phyloP scores from a whole-genome alignment of 2,888 invertebrate species.

The Heliconius ethilla region DNA sequence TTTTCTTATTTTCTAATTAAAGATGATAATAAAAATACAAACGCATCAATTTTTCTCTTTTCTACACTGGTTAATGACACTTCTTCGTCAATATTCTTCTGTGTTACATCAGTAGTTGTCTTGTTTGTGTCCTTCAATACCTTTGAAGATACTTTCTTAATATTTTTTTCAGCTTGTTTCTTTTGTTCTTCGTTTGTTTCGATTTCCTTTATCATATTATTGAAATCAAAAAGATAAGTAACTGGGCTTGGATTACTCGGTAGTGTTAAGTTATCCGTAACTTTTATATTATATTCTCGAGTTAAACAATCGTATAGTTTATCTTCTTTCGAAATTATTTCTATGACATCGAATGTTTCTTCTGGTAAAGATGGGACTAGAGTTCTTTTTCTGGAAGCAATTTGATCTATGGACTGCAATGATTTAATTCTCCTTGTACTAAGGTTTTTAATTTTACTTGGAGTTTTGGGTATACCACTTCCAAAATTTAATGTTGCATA shows the following conservation, averaged over 20 bases:
- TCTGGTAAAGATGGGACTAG: slow-evolving; percentile 40
- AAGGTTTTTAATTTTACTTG: slow-evolving; percentile 52
- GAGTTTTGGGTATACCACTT: slow-evolving; percentile 43
- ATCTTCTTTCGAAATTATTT: slow-evolving; percentile 51
- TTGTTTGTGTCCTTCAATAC: slow-evolving; percentile 55
- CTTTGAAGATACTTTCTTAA: slow-evolving; percentile 54
- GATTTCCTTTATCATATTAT: slow-evolving; percentile 58
- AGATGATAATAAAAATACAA: slow-evolving; percentile 39
- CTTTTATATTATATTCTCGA: slow-evolving; percentile 54
- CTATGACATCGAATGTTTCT: slow-evolving; percentile 45
- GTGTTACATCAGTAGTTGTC: slow-evolving; percentile 57
- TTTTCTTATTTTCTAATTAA: too few relatives aligned
- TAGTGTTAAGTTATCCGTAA: slow-evolving; percentile 52
- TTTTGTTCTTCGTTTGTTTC: slow-evolving; percentile 57
- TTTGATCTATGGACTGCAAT: slow-evolving; percentile 51
- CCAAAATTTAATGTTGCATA: slow-evolving; percentile 24
- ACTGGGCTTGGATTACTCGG: slow-evolving; percentile 44
- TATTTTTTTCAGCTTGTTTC: slow-evolving; percentile 53
- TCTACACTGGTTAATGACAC: slow-evolving; percentile 51
- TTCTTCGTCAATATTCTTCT: slow-evolving; percentile 53
- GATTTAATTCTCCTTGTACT: slow-evolving; percentile 53
- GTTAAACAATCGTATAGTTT: slow-evolving; percentile 51
- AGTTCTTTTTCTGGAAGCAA: slow-evolving; percentile 48
- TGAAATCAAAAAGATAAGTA: slow-evolving; percentile 61
- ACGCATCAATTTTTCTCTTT: slow-evolving; percentile 56